Base-by-base conservation (phyloP, 2,113 vertebrate species). In the Sturnira hondurensis region DNA sequence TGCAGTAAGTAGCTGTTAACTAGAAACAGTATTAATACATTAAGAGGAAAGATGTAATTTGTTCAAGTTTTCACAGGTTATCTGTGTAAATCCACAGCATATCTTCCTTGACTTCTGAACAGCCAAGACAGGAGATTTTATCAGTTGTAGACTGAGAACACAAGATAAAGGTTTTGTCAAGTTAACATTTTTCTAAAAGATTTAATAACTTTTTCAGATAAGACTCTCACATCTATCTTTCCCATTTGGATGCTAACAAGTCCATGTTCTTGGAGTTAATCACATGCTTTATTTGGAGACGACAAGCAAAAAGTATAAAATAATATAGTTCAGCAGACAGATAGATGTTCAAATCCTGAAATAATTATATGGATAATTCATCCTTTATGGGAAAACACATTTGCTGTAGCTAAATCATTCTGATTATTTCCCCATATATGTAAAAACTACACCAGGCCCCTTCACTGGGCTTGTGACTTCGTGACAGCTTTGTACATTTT, bases 181-280 rank as follows among this genome's bases (percentile, higher is more conserved):
- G 56, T 50, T 67, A 89, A 11, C 2, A 86, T 86, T 90, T 84
- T 94, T 78, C 86, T 94, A 67, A 77, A 90, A 90, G 68, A 84
- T 78, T 73, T 52, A 5, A 3, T 31, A 95, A 61, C 19, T 80
- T 71, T 90, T 74, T 82, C 26, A 82, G 33, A 31, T 80, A 91
- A 86, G 15, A 77, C 3, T 70, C 26, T n/a, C 74, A 65, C 1
- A 70, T 70, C 31, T 74, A 70, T 76, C 31, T 74, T 88, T 83
- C 43, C 56, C 56, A 74, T 65, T 12, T 68, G 4, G 26, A 92
- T 56, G 52, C 33, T 22, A 68, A 89, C 56, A n/a, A 74, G 67
- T 89, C 77, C 38, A 78, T n/a, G 38, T 28, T 61, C 45, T 5
- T 73, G 31, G 12, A 17, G 47, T 38, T 73, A 12, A 43, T n/a